These are phyloP conservation scores for Acipenser oxyrinchus DNA, from an alignment of 2,797 vertebrate species.

Conservation along the genomic window DNA sequence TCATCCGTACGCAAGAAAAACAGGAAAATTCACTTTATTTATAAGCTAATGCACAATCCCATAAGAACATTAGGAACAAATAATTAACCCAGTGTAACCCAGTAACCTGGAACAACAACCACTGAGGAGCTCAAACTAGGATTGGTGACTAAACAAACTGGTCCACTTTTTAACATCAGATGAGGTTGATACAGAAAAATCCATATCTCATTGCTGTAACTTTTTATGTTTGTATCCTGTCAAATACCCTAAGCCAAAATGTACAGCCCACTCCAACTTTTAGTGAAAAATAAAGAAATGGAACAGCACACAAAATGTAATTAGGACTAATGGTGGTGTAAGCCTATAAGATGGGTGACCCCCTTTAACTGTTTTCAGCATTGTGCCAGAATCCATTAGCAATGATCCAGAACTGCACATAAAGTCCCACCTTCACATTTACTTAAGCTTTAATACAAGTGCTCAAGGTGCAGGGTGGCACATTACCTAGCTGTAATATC, in stretches of 20 bases:
- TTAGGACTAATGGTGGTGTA: conserved; percentile 16
- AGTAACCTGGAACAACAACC: too few relatives aligned
- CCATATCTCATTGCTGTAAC: too few relatives aligned
- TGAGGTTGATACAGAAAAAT: too few relatives aligned
- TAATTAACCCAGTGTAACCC: too few relatives aligned
- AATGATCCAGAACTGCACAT: conserved; percentile 25
- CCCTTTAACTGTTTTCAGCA: conserved; percentile 20
- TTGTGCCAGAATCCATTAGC: conserved; percentile 26
- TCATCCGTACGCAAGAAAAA: not conserved
- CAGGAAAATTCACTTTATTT: not conserved
- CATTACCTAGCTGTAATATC: conserved; percentile 8
- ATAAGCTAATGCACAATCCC: not conserved
- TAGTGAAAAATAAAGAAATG: too few relatives aligned
- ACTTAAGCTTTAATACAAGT: conserved; percentile 20
- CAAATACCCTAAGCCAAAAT: too few relatives aligned
- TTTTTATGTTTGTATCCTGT: too few relatives aligned
- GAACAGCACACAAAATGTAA: not conserved
- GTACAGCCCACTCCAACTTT: too few relatives aligned
- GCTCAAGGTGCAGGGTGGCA: conserved; percentile 6
- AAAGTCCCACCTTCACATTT: conserved; percentile 26
- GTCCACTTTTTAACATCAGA: too few relatives aligned
- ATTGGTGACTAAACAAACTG: too few relatives aligned
- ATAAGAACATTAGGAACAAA: not conserved
- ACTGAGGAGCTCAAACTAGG: too few relatives aligned
- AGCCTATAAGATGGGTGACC: conserved; percentile 17